A percentile compares a stretch with the other conserved stretches of the same genome.
Evolutionary conservation across 2,113 vertebrate genomes (phyloP).

Genomic region (Eurypyga helias): DNA sequence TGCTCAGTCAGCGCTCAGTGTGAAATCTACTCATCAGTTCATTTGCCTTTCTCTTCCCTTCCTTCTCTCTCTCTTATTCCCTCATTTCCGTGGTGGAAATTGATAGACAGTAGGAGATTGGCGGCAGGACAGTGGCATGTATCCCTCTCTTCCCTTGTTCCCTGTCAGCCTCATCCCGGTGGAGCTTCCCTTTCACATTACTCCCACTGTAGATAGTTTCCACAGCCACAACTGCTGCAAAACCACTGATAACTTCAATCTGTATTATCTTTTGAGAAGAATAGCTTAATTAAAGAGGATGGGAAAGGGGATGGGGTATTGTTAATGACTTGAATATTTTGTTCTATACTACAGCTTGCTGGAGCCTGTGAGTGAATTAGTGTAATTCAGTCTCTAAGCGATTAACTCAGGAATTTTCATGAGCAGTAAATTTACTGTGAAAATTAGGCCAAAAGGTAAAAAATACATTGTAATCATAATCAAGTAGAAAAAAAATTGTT

Average conservation of each 20-base stretch:
- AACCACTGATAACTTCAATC: background rate
- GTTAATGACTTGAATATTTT: conserved; percentile 22
- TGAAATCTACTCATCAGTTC: background rate
- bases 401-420: conserved; percentile 29
- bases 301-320: background rate
- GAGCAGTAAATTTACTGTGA: background rate
- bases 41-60: background rate
- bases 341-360: background rate
- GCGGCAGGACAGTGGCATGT: rapidly evolving
- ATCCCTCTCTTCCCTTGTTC: background rate
- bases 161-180: rapidly evolving
- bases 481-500: background rate
- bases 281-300: background rate
- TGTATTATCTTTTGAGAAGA: background rate
- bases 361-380: background rate
- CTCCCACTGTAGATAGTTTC: background rate
- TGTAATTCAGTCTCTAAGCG: background rate
- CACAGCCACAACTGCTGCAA: background rate
- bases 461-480: background rate
- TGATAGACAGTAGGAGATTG: background rate
- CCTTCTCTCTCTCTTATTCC: background rate
- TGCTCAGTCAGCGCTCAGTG: background rate
- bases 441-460: conserved; percentile 28
- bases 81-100: background rate
- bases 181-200: background rate